Evolutionary conservation across 2,113 vertebrate genomes (phyloP), one percentile per base, ranked within the genome.

Genomic region (Tringa solitaria): DNA sequence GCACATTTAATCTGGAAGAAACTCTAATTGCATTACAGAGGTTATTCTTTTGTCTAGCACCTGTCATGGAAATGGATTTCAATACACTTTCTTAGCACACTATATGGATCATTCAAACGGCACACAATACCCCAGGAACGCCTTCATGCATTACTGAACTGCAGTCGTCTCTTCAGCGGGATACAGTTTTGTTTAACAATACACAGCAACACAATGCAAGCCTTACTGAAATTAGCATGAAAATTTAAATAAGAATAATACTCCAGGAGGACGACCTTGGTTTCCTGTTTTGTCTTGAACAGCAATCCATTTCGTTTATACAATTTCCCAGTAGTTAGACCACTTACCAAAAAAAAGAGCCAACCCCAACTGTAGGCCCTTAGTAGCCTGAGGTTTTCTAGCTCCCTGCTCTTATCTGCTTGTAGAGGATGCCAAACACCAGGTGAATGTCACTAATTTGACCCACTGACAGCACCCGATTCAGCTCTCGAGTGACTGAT

Each of bases 31-130:
- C 32, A 56, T 81, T 70, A 81, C 56, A 75, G 80, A 74, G 60
- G 33, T 84, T 87, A 68, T n/a, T 82, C 56, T 91, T 95, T 95
- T 79, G 19, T 95, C 43, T 91, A 92, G 15, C 57, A 79, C 61
- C 33, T 92, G 39, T 84, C 61, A 76, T 12, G 48, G 21, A 96
- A 91, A 89, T 83, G 26, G 48, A 76, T 89, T 93, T 94, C 59
- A 87, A 48, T 64, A 50, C 2, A 2, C 43, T 76, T 96, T 73
- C 61, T 93, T 82, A 84, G 21, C 28, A 76, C 3, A 8, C 24
- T 89, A 8, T 89, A 53, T 22, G 30, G 80, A 92, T 79, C 51
- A 48, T 95, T 92, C 89, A 82, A 60, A 79, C 10, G 15, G 11
- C 19, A 48, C 37, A 75, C 14, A 89, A 91, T 82, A 87, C 24